These are phyloP conservation scores for Enteromius thamalakanensis DNA, from an alignment of 2,797 vertebrate genomes.

Conservation along the genomic window DNA sequence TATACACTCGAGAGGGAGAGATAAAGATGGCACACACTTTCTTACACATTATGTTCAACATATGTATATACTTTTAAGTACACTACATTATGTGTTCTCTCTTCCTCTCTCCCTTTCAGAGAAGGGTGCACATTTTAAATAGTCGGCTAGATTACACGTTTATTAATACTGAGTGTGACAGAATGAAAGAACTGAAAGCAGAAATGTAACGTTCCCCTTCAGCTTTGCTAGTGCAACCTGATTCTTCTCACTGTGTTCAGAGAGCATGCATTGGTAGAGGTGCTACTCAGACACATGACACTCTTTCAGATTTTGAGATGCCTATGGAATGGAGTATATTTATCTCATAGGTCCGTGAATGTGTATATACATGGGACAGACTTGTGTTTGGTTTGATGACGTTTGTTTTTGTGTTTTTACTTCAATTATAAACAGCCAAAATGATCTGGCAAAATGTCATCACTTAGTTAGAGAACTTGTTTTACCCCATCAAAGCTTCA, in stretches of 20 bases:
- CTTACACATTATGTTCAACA: slow-evolving; percentile 40
- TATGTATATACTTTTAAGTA: slow-evolving; percentile 61
- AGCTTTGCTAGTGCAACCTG: neutral
- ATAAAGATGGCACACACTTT: slow-evolving; percentile 45
- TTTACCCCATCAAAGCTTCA: slow-evolving; percentile 15
- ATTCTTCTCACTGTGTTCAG: slow-evolving; percentile 3
- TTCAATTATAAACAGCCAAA: slow-evolving; percentile 1
- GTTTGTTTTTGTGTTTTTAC: neutral
- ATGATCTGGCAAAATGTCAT: neutral
- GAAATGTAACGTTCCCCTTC: neutral
- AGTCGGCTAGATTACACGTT: slow-evolving; percentile 22
- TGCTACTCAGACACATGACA: neutral
- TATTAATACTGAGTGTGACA: slow-evolving; percentile 27
- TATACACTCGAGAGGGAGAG: slow-evolving; percentile 31
- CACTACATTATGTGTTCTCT: slow-evolving; percentile 54
- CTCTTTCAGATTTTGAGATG: neutral
- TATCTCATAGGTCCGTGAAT: slow-evolving; percentile 17
- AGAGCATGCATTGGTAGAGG: neutral
- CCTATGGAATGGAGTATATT: slow-evolving; percentile 16
- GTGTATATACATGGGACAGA: neutral
- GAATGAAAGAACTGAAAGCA: slow-evolving; percentile 8
- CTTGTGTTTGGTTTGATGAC: neutral
- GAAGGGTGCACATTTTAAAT: slow-evolving; percentile 53
- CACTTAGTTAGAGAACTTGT: slow-evolving; percentile 5
- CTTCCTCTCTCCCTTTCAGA: slow-evolving; percentile 41